Evolutionary conservation across 2,888 invertebrate species (phyloP), one percentile per base, ranked within the genome.

Genomic region (Therioaphis trifolii): DNA sequence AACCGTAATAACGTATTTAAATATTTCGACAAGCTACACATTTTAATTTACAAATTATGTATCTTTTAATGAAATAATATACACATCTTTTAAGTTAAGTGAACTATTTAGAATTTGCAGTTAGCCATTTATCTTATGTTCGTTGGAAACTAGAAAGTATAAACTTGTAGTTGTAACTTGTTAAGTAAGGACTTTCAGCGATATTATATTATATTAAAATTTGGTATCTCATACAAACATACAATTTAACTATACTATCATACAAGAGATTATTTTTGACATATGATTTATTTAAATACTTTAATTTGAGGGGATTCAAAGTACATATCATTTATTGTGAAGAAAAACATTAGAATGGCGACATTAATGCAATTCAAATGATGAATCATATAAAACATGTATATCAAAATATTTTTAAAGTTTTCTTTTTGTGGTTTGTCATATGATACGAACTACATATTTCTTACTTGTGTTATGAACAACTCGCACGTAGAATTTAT

Each of bases 391-490:
- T 43, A 43, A 43, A 43, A 43, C 7, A 43, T 43, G 11, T 11
- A 5, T 43, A 43, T 11, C 43, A 69, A 43, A 24, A 27, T 46
- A 46, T 4, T 46, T 71, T 15, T 24, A 46, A 71, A 71, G 46
- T 71, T 46, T 71, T 27, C 27, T 4, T 9, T n/a, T 49, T 71
- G n/a, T 46, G 27, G 14, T 27, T 24, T 27, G 3, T 14, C n/a
- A 40, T 40, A 11, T 9, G 49, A 40, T 71, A 18, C 11, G 49
- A 71, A 49, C 15, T n/a, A n/a, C n/a, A n/a, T n/a, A 27, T 27
- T 49, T 49, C 21, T 55, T 7, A 52, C 35, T 52, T 74, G 72
- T 29, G 52, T 72, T 52, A 52, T 35, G 35, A 74, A 74, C 35
- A 21, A 21, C 49, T 14, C 35, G 7, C 55, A 49, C 11, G 12